Evolutionary conservation across 2,888 invertebrate species (phyloP), one percentile per base, ranked within the genome.

Genomic region (Polydrusus cervinus): DNA sequence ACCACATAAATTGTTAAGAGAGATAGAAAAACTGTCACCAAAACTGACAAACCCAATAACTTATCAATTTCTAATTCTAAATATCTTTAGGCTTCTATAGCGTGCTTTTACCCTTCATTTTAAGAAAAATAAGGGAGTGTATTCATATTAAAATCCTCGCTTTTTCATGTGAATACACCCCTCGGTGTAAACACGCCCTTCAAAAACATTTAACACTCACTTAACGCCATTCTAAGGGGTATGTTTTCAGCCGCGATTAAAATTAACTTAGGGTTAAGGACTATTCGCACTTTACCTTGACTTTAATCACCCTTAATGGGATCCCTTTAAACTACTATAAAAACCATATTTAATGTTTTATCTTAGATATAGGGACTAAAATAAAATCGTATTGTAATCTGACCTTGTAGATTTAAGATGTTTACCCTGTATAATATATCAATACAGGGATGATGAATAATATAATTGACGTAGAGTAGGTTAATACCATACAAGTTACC

Each of bases 401-500:
- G 61, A 69, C 45, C 30, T 25, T 60, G 14, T 62, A 70, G 66
- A 38, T 30, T 51, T 66, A 53, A 66, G 53, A 3, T 40, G 38
- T 57, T 60, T 47, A 25, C 70, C 70, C 70, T 62, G 70, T 71
- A 64, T 53, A 62, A 43, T 70, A 62, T 70, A 70, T 53, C 38
- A 6, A 67, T 73, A 53, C 61, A 61, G 67, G 67, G 60, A n/a
- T 14, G 40, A 43, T 73, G 67, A 55, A n/a, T 51, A 55, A n/a
- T 51, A 69, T 45, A 53, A 38, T 71, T 65, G 55, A 57, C 47
- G 45, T 71, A 71, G 71, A 20, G 45, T 72, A 66, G 57, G 55
- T 43, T 66, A 74, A 71, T 47, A 62, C 75, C 75, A 75, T 75
- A 75, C 75, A 75, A 75, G 71, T 75, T 75, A 75, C 75, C 75